Evolutionary conservation across 2,113 vertebrate species (phyloP).

Genomic region (Tupaia tana): DNA sequence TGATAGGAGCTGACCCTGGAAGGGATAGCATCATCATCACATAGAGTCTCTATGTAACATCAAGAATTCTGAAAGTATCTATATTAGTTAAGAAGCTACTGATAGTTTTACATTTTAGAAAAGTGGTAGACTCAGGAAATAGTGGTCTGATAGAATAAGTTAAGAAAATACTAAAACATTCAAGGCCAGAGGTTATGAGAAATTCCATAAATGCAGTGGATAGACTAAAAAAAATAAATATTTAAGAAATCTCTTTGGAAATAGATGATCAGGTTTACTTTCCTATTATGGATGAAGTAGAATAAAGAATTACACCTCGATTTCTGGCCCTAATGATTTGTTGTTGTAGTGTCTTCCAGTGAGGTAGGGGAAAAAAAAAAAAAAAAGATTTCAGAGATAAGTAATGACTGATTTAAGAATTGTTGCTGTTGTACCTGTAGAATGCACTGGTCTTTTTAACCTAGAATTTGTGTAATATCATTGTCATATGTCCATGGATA

Average conservation of each 20-base stretch:
- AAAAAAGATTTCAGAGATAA: background rate
- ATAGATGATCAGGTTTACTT: background rate
- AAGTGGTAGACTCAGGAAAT: background rate
- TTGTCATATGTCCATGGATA: background rate
- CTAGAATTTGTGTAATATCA: background rate
- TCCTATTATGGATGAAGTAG: background rate
- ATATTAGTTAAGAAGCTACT: background rate
- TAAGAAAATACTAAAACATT: background rate
- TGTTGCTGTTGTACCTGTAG: background rate
- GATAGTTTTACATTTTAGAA: background rate
- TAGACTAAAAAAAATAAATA: background rate
- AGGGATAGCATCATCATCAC: rapidly evolving
- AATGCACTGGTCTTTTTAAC: background rate
- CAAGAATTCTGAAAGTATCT: background rate
- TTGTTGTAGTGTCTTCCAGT: background rate
- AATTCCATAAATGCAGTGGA: background rate
- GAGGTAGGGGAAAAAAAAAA: background rate
- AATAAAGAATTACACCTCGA: background rate
- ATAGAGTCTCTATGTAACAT: background rate
- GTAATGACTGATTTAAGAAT: background rate
- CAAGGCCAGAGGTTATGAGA: background rate
- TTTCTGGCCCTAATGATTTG: background rate
- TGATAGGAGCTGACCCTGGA: background rate
- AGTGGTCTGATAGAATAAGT: background rate
- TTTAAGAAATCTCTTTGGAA: background rate